Base-by-base conservation (phyloP, 1,140 invertebrate genomes). In the Dreissena polymorpha region DNA sequence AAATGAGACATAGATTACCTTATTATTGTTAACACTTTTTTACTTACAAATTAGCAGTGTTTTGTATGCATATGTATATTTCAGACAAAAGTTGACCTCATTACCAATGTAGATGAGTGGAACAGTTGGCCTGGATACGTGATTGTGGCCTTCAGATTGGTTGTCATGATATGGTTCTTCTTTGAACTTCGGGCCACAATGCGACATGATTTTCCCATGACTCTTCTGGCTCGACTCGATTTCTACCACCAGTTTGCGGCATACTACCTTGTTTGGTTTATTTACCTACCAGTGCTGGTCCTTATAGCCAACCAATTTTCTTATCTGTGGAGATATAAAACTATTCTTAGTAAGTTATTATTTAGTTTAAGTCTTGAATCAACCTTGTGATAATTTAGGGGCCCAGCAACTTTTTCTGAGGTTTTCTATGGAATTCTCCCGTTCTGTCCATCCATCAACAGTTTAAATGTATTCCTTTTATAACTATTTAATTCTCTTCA, bases 251-350 rank as follows among this genome's bases (percentile, higher is more conserved):
- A 99, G 92, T 98, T 99, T 93, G 98, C 98, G 67, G 98, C 98
- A 55, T 98, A 97, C 27, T 98, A 97, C 86, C 94, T 99, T 55
- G 98, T 99, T 21, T 99, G 98, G 98, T 99, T 99, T 90, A 97
- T 99, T 86, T 99, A 99, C 93, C 94, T 99, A 85, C 98, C 98
- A 12, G 96, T 99, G 60, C 95, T 99, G 86, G 98, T 97, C 65
- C 94, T 99, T 68, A 97, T 99, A 86, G 97, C 97, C 50, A 94
- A 98, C 76, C 97, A 98, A 93, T 96, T 99, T 64, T 98, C 97
- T 83, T 95, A 97, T 65, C 93, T 99, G 83, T 99, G 98, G 98
- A 95, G 98, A 93, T 97, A 97, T 93, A 99, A 99, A 94, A 95
- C 99, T 88, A 94, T 99, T 80, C 94, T 98, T 87, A 97, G 97